Evolutionary conservation across 1,140 invertebrate genomes (phyloP).

Genomic region (Diachasmimorpha longicaudata): DNA sequence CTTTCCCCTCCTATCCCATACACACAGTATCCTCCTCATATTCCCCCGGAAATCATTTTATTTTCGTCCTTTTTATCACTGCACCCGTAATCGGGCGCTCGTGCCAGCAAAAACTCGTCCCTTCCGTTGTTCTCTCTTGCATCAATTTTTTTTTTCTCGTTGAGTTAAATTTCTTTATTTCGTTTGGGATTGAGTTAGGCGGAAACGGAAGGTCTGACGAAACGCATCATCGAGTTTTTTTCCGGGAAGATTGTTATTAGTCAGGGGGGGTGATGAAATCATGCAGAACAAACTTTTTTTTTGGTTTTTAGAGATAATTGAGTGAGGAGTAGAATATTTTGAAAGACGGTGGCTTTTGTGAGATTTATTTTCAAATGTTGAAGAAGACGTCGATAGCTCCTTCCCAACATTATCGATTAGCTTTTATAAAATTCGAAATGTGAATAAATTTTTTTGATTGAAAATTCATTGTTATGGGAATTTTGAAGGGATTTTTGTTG

Average conservation of each 20-base stretch:
- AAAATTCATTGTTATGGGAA: too few species aligned
- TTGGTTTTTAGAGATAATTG: not conserved
- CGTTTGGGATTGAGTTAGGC: not conserved
- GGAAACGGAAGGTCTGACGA: constrained; percentile 26
- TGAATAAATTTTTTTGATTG: too few species aligned
- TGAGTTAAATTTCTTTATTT: constrained; percentile 4
- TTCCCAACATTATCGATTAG: too few species aligned
- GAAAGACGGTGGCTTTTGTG: too few species aligned
- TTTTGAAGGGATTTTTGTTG: too few species aligned
- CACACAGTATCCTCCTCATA: not conserved
- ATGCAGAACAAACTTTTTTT: not conserved
- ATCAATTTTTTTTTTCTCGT: not conserved
- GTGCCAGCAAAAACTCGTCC: constrained; percentile 8
- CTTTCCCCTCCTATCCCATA: too few species aligned
- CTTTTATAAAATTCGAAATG: too few species aligned
- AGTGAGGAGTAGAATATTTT: too few species aligned
- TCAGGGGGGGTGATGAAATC: not conserved
- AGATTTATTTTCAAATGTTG: too few species aligned
- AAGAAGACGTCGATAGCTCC: too few species aligned
- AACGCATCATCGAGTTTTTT: constrained; percentile 27
- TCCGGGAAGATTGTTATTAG: constrained; percentile 20
- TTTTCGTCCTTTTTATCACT: constrained; percentile 43
- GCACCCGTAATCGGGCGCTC: constrained; percentile 26
- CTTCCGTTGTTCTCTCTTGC: constrained; percentile 3
- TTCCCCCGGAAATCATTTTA: constrained; percentile 44